Evolutionary conservation across 2,113 vertebrate species (phyloP).

Genomic region (Kryptolebias marmoratus): DNA sequence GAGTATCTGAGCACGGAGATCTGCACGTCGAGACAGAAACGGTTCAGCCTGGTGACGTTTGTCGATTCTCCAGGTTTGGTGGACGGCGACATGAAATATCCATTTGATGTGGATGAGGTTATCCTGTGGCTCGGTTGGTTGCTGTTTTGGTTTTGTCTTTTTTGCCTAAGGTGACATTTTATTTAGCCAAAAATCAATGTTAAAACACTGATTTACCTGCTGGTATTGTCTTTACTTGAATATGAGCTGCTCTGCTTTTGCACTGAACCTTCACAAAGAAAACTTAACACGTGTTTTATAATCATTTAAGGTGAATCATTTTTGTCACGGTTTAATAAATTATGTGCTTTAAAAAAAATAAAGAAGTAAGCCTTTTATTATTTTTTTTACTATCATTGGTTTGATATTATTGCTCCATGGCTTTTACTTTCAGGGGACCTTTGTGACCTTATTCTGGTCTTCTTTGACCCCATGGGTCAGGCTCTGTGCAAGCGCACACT

Average conservation of each 20-base stretch:
- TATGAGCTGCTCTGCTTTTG: neutral
- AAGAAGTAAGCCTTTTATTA: no score
- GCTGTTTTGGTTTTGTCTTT: neutral
- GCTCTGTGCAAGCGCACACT: slow-evolving; percentile 87
- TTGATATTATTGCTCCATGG: neutral
- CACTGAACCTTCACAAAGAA: neutral
- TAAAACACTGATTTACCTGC: neutral
- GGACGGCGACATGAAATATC: slow-evolving; percentile 89
- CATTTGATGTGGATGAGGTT: slow-evolving; percentile 86
- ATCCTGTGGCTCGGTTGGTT: slow-evolving; percentile 84
- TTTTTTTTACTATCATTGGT: slow-evolving; percentile 1
- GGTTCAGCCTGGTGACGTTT: slow-evolving; percentile 86
- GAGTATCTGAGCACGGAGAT: slow-evolving; percentile 86
- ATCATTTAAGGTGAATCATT: neutral
- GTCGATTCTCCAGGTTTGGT: slow-evolving; percentile 86
- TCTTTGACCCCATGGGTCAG: slow-evolving; percentile 89
- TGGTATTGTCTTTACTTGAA: neutral
- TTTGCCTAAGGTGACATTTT: neutral
- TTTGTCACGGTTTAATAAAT: no score
- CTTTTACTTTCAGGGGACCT: slow-evolving; percentile 78
- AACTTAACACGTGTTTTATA: neutral
- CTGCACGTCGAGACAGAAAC: slow-evolving; percentile 86
- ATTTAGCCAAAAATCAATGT: neutral
- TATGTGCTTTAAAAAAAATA: no score
- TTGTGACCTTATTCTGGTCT: slow-evolving; percentile 86